Evolutionary conservation across 1,140 invertebrate species (phyloP), one percentile per base, ranked within the genome.

Genomic region (Colletes latitarsis): DNA sequence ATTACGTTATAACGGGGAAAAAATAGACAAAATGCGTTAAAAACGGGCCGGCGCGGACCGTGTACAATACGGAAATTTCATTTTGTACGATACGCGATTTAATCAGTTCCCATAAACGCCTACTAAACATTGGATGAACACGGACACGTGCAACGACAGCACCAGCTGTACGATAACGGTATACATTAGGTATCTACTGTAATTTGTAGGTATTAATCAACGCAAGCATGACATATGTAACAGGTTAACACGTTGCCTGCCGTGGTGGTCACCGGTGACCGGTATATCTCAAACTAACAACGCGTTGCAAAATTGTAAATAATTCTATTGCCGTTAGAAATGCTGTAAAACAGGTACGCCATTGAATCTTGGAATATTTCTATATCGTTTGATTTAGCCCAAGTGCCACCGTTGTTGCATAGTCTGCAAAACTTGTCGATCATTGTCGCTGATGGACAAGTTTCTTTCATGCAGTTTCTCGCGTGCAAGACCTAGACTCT

Each of bases 201-300:
- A 81, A 83, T 83, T 81, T 71, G 14, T 75, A 63, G 21, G 10
- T 74, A 15, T 12, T 71, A 76, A 81, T 81, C 49, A 57, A 73
- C 69, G 79, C 57, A 52, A 60, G 41, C 53, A 49, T 55, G 70
- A 30, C n/a, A 3, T 63, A n/a, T n/a, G n/a, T n/a, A n/a, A n/a
- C n/a, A n/a, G n/a, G n/a, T n/a, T n/a, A n/a, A n/a, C n/a, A n/a
- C n/a, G n/a, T n/a, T n/a, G n/a, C n/a, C n/a, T n/a, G n/a, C n/a
- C n/a, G n/a, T n/a, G n/a, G n/a, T n/a, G n/a, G n/a, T n/a, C n/a
- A n/a, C n/a, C n/a, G n/a, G n/a, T n/a, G n/a, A n/a, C n/a, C n/a
- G n/a, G n/a, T n/a, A n/a, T n/a, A n/a, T n/a, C n/a, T n/a, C n/a
- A n/a, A n/a, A n/a, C n/a, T n/a, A n/a, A n/a, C n/a, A n/a, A n/a